Evolutionary conservation across 1,140 invertebrate species (phyloP).

Genomic region (Euborellia annulipes): DNA sequence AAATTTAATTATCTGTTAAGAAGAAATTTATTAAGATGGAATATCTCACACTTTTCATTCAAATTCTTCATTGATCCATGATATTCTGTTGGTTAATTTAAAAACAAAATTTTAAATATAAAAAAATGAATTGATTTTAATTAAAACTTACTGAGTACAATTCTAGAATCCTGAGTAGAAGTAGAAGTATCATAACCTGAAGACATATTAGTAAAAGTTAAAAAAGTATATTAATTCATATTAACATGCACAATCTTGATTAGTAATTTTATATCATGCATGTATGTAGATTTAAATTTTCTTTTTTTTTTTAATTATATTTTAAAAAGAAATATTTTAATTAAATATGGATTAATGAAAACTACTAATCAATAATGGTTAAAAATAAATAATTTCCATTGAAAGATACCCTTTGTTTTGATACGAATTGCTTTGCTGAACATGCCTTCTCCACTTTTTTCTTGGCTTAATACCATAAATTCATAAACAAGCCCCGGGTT

Average conservation of each 20-base stretch:
- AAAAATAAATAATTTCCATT: no score
- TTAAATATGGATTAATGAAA: background rate
- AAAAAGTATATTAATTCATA: background rate
- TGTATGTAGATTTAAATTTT: background rate
- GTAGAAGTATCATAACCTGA: background rate
- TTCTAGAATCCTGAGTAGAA: background rate
- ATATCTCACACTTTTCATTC: no score
- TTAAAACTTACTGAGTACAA: background rate
- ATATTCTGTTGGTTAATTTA: no score
- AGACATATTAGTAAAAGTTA: background rate
- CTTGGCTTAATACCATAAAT: conserved; percentile 79
- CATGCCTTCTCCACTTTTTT: conserved; percentile 72
- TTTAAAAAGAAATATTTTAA: background rate
- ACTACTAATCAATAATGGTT: no score
- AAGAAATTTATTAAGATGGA: no score
- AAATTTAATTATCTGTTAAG: no score
- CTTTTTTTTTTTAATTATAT: background rate
- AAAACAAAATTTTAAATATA: no score
- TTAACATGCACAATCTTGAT: background rate
- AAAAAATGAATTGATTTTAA: no score
- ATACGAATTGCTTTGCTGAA: conserved; percentile 71
- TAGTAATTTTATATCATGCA: background rate
- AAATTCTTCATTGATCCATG: no score
- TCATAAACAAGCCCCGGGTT: conserved; percentile 66
- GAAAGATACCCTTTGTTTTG: conserved; percentile 47